These are phyloP conservation scores for Marisa cornuarietis DNA, from an alignment of 1,140 invertebrate species.

Conservation along the genomic window DNA sequence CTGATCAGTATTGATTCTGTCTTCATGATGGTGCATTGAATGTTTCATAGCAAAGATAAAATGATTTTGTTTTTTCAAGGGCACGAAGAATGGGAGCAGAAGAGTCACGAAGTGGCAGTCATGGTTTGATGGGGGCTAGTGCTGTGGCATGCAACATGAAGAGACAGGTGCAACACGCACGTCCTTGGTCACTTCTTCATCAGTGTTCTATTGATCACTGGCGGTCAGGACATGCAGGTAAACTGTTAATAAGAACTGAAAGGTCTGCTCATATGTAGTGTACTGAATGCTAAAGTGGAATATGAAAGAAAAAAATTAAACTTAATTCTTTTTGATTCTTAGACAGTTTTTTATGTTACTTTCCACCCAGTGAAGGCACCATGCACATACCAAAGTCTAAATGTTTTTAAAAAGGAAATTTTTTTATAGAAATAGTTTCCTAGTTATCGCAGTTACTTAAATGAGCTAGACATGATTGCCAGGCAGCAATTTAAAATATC, in stretches of 20 bases:
- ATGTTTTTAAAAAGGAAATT: no score
- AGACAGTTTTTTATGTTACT: neutral
- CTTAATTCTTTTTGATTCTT: neutral
- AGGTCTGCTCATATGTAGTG: neutral
- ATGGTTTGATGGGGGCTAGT: slow-evolving; percentile 58
- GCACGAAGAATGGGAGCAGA: slow-evolving; percentile 54
- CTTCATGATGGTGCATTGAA: no score
- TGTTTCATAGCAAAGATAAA: no score
- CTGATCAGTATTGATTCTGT: no score
- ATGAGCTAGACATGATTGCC: no score
- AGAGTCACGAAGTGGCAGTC: slow-evolving; percentile 53
- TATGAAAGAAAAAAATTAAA: slow-evolving; percentile 5
- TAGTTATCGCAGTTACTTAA: no score
- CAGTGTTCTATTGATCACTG: slow-evolving; percentile 64
- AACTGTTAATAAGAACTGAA: slow-evolving; percentile 1
- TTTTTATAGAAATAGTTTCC: no score
- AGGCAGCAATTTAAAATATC: no score
- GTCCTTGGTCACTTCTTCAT: slow-evolving; percentile 61
- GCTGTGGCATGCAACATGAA: slow-evolving; percentile 58
- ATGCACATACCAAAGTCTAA: neutral
- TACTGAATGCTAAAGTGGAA: neutral
- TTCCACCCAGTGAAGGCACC: neutral
- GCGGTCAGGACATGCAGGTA: slow-evolving; percentile 63
- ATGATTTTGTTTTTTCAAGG: slow-evolving; percentile 17
- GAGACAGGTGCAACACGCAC: slow-evolving; percentile 50